Percentiles rank a stretch among this genome's conserved stretches.
Conservation (phyloP, 1,140 invertebrate species). For the Neodiprion fabricii region DNA sequence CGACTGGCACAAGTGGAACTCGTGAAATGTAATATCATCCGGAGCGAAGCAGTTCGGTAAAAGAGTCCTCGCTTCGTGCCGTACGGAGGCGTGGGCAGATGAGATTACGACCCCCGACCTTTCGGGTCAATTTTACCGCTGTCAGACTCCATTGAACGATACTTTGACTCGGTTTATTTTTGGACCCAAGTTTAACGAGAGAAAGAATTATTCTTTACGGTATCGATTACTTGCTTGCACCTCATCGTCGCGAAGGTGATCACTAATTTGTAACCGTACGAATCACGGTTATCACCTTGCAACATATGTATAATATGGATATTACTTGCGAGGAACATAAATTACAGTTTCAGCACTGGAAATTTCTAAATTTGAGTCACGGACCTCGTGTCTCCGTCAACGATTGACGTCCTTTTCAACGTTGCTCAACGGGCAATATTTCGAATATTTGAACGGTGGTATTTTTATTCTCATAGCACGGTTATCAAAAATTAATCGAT, state of each 20-base stretch:
- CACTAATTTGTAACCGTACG: background rate
- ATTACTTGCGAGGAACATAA: background rate
- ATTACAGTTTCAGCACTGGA: background rate
- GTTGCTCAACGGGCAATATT: background rate
- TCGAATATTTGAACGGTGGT: background rate
- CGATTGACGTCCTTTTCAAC: background rate
- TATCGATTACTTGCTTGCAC: background rate
- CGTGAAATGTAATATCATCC: conserved; percentile 3
- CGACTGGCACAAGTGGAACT: background rate
- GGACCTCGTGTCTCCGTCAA: background rate
- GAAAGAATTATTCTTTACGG: background rate
- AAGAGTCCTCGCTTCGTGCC: too few species aligned
- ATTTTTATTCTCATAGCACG: background rate
- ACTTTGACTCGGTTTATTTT: background rate
- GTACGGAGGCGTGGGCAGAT: background rate
- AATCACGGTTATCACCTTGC: background rate
- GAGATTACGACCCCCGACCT: background rate
- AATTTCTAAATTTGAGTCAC: background rate
- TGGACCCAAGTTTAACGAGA: background rate
- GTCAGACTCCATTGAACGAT: background rate
- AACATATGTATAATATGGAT: background rate
- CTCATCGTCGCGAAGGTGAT: background rate
- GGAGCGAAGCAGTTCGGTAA: background rate
- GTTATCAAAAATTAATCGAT: too few species aligned
- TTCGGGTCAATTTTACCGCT: background rate